Evolutionary conservation across 1,140 invertebrate species (phyloP).

Genomic region (Holcopasites calliopsidis): DNA sequence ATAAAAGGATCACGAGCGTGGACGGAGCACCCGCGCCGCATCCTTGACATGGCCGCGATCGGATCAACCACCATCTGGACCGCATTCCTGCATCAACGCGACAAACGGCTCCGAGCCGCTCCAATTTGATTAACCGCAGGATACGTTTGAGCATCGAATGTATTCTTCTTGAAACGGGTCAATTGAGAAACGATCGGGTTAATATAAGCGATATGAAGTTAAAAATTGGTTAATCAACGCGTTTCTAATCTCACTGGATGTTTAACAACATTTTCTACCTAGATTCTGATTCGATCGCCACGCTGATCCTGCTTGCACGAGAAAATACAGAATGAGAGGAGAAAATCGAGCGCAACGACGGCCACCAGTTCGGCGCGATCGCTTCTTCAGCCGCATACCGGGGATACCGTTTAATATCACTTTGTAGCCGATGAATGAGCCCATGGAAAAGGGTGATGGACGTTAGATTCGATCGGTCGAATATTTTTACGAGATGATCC

Average conservation of each 20-base stretch:
- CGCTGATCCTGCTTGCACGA: too few species aligned
- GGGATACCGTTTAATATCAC: conserved; percentile 21
- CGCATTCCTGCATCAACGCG: conserved; percentile 39
- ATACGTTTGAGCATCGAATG: too few species aligned
- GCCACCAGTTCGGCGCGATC: conserved; percentile 7
- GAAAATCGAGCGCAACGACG: neutral
- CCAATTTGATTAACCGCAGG: too few species aligned
- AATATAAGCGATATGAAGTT: too few species aligned
- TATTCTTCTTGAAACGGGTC: too few species aligned
- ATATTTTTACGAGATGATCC: conserved; percentile 43
- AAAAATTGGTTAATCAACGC: too few species aligned
- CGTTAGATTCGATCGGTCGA: conserved; percentile 31
- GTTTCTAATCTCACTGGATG: too few species aligned
- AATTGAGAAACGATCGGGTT: too few species aligned
- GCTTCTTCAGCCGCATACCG: conserved; percentile 34
- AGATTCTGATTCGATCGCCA: neutral
- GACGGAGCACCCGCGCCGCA: conserved; percentile 46
- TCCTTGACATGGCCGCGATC: conserved; percentile 54
- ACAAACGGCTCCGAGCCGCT: conserved; percentile 4
- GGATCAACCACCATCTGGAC: conserved; percentile 48
- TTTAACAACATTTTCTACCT: too few species aligned
- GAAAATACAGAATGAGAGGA: neutral
- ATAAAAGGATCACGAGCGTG: conserved; percentile 35
- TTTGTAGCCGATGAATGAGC: conserved; percentile 30
- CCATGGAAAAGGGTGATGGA: conserved; percentile 18